These are phyloP conservation scores for Orthosia cruda DNA, from an alignment of 2,888 invertebrate species.

Conservation along the genomic window DNA sequence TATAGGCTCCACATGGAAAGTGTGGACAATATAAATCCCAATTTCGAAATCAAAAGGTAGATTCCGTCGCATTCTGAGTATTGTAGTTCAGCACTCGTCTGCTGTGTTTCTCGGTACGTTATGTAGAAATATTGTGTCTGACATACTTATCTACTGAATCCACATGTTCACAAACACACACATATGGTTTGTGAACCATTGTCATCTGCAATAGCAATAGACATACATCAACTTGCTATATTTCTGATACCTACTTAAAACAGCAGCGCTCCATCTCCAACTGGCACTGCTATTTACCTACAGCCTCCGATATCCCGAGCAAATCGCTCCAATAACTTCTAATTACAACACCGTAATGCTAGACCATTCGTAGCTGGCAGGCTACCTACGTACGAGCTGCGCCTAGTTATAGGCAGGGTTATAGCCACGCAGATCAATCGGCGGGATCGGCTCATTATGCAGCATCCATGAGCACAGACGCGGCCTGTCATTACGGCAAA, in stretches of 20 bases:
- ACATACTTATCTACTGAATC: neutral
- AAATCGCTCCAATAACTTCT: conserved; percentile 74
- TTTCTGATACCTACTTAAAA: conserved; percentile 33
- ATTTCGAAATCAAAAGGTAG: neutral
- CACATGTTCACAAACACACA: too few relatives aligned
- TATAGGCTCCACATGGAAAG: too few relatives aligned
- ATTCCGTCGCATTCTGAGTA: neutral
- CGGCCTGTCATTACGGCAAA: conserved; percentile 91
- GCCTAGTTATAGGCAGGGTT: conserved; percentile 58
- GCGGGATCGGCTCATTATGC: conserved; percentile 90
- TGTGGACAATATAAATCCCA: too few relatives aligned
- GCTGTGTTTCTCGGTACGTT: neutral
- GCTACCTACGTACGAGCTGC: conserved; percentile 64
- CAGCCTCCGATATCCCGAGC: conserved; percentile 56
- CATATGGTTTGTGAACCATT: neutral
- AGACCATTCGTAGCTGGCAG: conserved; percentile 57
- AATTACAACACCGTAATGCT: conserved; percentile 70
- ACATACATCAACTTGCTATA: neutral
- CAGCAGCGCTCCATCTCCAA: conserved; percentile 38
- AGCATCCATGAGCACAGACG: conserved; percentile 81
- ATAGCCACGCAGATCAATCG: conserved; percentile 82
- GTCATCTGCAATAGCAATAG: neutral
- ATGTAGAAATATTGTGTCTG: neutral
- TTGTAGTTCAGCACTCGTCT: neutral
- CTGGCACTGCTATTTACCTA: conserved; percentile 54